Evolutionary conservation across 2,888 invertebrate genomes (phyloP).

Genomic region (Philonicus albiceps): DNA sequence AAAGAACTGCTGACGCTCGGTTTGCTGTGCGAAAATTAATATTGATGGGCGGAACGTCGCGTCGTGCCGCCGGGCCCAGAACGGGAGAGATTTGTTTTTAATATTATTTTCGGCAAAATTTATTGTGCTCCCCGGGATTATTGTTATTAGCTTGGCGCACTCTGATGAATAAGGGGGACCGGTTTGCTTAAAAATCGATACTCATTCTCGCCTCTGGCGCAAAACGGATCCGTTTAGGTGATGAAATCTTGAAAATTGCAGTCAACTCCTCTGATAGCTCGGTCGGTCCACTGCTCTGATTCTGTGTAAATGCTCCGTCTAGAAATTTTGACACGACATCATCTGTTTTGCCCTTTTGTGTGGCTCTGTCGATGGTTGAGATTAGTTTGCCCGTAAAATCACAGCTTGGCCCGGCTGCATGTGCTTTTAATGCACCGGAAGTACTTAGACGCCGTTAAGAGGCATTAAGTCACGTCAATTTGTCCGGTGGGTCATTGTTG

Average conservation of each 20-base stretch:
- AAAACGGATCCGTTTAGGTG: not conserved
- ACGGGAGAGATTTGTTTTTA: slow-evolving; percentile 17
- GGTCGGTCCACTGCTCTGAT: not conserved
- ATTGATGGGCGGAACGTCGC: not conserved
- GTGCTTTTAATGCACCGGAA: slow-evolving; percentile 17
- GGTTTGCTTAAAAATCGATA: not conserved
- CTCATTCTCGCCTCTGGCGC: not conserved
- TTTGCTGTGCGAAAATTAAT: slow-evolving; percentile 11
- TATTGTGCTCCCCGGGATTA: slow-evolving; percentile 7
- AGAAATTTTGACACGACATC: slow-evolving; percentile 19
- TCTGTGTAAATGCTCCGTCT: not conserved
- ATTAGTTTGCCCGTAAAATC: slow-evolving; percentile 9
- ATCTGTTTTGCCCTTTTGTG: slow-evolving; percentile 19
- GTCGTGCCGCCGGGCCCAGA: not conserved
- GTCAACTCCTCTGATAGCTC: not conserved
- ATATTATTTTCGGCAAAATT: slow-evolving; percentile 28
- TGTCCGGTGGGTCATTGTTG: slow-evolving; percentile 32
- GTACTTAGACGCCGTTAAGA: slow-evolving; percentile 41
- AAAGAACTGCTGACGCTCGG: slow-evolving; percentile 30
- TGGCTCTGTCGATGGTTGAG: not conserved
- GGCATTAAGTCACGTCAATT: slow-evolving; percentile 45
- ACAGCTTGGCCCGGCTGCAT: not conserved
- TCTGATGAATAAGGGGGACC: not conserved
- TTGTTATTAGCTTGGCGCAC: not conserved
- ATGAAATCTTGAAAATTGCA: not conserved